Evolutionary conservation across 2,113 vertebrate species (phyloP).

Genomic region (Sander lucioperca): DNA sequence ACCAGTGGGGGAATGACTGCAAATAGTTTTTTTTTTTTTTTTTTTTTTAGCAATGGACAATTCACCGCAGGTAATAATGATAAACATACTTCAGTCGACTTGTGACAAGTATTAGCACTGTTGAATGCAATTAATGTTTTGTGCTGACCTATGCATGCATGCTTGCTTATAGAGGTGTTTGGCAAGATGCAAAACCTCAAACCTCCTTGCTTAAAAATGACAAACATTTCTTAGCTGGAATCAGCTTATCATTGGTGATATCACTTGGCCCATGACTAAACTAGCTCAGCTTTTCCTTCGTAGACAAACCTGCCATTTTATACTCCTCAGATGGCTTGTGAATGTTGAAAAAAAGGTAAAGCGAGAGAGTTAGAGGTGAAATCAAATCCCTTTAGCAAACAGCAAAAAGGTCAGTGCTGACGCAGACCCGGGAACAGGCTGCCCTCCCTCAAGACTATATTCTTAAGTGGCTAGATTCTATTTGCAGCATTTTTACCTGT

Average conservation of each 20-base stretch:
- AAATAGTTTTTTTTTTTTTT: background rate
- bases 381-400: constrained; percentile 85
- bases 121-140: background rate
- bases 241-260: constrained; percentile 49
- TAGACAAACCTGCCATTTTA: constrained; percentile 81
- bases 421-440: constrained; percentile 72
- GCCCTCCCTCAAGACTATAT: constrained; percentile 76
- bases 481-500: constrained; percentile 83
- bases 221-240: constrained; percentile 28
- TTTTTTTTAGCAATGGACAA: background rate
- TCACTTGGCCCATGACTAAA: constrained; percentile 50
- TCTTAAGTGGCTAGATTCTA: constrained; percentile 79
- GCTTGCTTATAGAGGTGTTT: background rate
- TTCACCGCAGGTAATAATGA: background rate
- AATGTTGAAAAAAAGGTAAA: constrained; percentile 63
- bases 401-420: constrained; percentile 87
- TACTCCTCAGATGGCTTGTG: constrained; percentile 71
- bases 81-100: background rate
- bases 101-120: background rate
- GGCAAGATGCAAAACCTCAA: background rate
- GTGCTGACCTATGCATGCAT: background rate
- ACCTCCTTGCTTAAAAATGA: constrained; percentile 8
- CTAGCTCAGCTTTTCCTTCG: constrained; percentile 34
- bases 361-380: constrained; percentile 74
- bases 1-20: background rate